Evolutionary conservation across 2,888 invertebrate species (phyloP), one percentile per base, ranked within the genome.

Genomic region (Drosophila phalerata): DNA sequence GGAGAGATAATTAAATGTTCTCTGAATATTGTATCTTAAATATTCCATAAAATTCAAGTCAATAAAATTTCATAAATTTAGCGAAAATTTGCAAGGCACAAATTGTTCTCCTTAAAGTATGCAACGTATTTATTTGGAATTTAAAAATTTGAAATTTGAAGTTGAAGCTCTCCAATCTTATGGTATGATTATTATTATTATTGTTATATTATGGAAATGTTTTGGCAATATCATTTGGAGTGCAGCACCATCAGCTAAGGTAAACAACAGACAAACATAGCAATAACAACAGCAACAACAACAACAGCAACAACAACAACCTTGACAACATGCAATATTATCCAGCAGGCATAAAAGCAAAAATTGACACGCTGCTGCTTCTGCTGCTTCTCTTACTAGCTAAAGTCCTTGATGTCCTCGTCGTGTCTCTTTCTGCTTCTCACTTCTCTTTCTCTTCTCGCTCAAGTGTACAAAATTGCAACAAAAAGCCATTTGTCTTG

Each of bases 401-500:
- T 57, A 25, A 47, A 57, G 63, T 52, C 51, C 64, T 48, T 57
- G 53, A 13, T 32, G 49, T 37, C 9, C 45, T 45, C 32, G n/a
- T 37, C 37, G 2, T 37, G 37, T 19, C 25, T 28, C 13, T n/a
- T 37, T 4, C 10, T 13, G 22, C 8, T 10, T 11, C 19, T 8
- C 10, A 17, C 10, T 3, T 13, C 17, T 8, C 10, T 10, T 6
- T 9, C 13, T 11, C 32, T 22, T 19, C 37, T 22, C 13, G 22
- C 37, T 57, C 25, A 57, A 57, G 37, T 47, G 43, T 38, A 69
- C 64, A 70, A 87, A 79, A 81, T 87, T 86, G 88, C 82, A 89
- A 73, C 82, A 85, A 85, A 82, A 84, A 90, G 77, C 88, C 81
- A 90, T 90, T 90, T 85, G 90, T 85, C 90, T 84, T 88, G 77